Percentiles rank a stretch among this genome's conserved stretches.
Evolutionary conservation across 2,888 invertebrate genomes (phyloP).

Genomic region (Eledona agricola): DNA sequence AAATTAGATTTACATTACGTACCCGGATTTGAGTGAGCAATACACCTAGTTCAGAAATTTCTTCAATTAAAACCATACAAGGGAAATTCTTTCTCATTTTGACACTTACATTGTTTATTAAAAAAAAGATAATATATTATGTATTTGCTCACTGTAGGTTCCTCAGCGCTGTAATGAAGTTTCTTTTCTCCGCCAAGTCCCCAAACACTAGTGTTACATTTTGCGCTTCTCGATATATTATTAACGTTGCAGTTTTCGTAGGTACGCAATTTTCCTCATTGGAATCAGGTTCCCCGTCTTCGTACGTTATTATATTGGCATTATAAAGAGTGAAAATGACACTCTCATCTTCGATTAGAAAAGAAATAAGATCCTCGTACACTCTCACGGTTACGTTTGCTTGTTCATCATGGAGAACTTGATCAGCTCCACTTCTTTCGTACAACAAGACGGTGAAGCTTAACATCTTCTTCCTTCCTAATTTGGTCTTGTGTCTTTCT

Average conservation of each 20-base stretch:
- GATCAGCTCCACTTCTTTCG: constrained; percentile 24
- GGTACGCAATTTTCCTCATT: constrained; percentile 13
- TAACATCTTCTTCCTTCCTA: constrained; percentile 15
- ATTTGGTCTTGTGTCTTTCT: constrained; percentile 17
- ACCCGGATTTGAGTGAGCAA: constrained; percentile 4
- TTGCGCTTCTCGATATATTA: constrained; percentile 23
- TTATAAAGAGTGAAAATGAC: constrained; percentile 19
- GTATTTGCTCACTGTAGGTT: constrained; percentile 24
- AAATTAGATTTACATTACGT: constrained; percentile 3
- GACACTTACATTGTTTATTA: constrained; percentile 12
- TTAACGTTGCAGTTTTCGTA: constrained; percentile 14
- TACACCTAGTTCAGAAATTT: constrained; percentile 6
- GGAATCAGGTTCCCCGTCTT: constrained; percentile 28
- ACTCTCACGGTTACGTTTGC: constrained; percentile 25
- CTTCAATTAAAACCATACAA: constrained; percentile 8
- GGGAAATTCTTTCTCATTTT: constrained; percentile 10
- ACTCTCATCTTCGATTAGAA: constrained; percentile 21
- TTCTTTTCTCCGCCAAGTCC: constrained; percentile 23
- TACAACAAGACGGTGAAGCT: constrained; percentile 24
- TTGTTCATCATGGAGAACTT: constrained; percentile 22
- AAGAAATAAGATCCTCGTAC: constrained; percentile 20
- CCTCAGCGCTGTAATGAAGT: constrained; percentile 19
- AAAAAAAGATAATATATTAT: constrained; percentile 23
- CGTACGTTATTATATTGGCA: constrained; percentile 24
- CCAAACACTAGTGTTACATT: constrained; percentile 27